Evolutionary conservation across 1,140 invertebrate genomes (phyloP).

Genomic region (Drosophila subobscura): DNA sequence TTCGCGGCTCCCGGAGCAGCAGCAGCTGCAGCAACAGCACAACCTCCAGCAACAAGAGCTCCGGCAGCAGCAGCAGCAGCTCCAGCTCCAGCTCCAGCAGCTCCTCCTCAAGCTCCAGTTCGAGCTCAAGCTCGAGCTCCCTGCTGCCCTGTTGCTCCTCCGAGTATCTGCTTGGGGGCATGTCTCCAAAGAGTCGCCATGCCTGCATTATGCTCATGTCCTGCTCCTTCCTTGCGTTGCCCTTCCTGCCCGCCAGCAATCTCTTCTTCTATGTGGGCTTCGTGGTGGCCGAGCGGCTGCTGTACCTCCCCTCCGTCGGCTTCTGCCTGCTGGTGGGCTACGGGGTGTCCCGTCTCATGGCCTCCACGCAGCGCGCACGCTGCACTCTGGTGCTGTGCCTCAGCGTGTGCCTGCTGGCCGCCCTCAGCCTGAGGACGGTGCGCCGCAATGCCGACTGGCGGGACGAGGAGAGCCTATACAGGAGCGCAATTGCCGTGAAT

Average conservation of each 20-base stretch:
- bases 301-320: conserved; percentile 98
- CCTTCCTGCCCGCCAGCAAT: conserved; percentile 97
- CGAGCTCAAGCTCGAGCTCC: conserved; percentile 13
- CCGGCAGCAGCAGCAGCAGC: conserved; percentile 33
- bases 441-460: conserved; percentile 94
- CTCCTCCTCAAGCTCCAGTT: conserved; percentile 23
- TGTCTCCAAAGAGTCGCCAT: conserved; percentile 48
- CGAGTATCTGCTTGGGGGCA: conserved; percentile 46
- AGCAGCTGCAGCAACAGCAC: conserved; percentile 78
- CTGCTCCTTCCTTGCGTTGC: conserved; percentile 91
- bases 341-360: conserved; percentile 86
- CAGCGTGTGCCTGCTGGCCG: conserved; percentile 86
- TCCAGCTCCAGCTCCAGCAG: conserved; percentile 35
- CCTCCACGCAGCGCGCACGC: conserved; percentile 76
- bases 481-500: conserved; percentile 95
- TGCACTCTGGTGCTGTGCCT: conserved; percentile 84
- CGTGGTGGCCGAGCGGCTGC: conserved; percentile 96
- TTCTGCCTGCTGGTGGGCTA: conserved; percentile 94
- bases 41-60: conserved; percentile 57
- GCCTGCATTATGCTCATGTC: conserved; percentile 84
- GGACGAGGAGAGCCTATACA: conserved; percentile 96
- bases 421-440: conserved; percentile 91
- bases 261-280: conserved; percentile 98
- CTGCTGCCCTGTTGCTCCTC: conserved; percentile 12
- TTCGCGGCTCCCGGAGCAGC: conserved; percentile 77